Evolutionary conservation across 2,797 vertebrate genomes (phyloP), one percentile per base, ranked within the genome.

Genomic region (Morelia viridis): DNA sequence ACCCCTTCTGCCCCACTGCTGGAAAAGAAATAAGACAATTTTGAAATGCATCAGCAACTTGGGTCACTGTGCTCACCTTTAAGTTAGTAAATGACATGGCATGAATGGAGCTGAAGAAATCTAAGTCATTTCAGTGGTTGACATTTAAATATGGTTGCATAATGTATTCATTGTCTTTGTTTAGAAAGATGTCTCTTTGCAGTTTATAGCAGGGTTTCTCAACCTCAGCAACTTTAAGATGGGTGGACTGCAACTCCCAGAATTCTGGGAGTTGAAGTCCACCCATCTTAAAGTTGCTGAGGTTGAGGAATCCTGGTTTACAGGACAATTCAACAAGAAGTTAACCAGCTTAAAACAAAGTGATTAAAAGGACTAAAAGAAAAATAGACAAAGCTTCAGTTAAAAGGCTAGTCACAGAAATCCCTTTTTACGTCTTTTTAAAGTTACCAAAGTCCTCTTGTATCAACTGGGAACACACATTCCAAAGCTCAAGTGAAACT

Each of bases 21-120:
- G 62, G 28, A 64, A 88, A 91, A 94, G 93, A 84, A 94, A 93
- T 94, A 91, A 93, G 89, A 85, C 80, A 90, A 90, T 60, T 94
- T 26, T 53, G 95, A 94, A 94, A 56, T 8, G 31, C 93, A 83
- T 93, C 92, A 92, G 94, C 83, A 94, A 89, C 88, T 50, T n/a
- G 60, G 84, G 89, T 92, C 3, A 53, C 89, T 57, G 57, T 3
- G 41, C 85, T 95, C 84, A 24, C 85, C 92, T 96, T 94, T 94
- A 92, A 94, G 90, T 93, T 56, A 6, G 71, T 88, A 57, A 91
- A 60, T 17, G 65, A 41, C 62, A 61, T 65, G 80, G 8, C n/a
- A 17, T 2, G 12, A 41, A 1, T 1, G 62, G 46, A 65, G 11
- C 17, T n/a, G 15, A 8, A 7, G 46, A 26, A 24, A 76, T 22